Percentiles rank a stretch among this genome's conserved stretches.
These are phyloP conservation scores for Melanogrammus aeglefinus DNA, from an alignment of 2,797 vertebrate genomes.

Conservation along the genomic window DNA sequence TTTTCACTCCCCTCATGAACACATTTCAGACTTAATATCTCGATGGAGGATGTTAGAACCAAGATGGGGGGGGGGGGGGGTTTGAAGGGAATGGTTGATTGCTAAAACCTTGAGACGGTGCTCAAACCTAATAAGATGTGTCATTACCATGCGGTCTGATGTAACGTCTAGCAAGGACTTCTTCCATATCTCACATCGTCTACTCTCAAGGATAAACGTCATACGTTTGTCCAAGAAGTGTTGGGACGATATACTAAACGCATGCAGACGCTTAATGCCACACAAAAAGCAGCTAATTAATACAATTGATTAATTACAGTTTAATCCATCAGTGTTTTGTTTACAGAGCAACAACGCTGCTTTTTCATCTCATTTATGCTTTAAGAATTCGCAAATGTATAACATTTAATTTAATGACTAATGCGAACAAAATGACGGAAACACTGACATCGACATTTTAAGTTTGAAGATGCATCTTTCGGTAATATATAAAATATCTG, in stretches of 20 bases:
- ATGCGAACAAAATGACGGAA: slow-evolving; percentile 6
- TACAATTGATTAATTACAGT: neutral
- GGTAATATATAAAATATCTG: slow-evolving; percentile 14
- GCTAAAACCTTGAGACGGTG: neutral
- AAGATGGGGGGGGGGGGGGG: too few species aligned
- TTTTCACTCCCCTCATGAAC: neutral
- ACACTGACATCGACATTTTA: slow-evolving; percentile 20
- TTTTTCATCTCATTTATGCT: neutral
- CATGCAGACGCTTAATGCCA: neutral
- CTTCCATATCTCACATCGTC: neutral
- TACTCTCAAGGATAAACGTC: neutral
- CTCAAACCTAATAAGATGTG: neutral
- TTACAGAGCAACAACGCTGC: neutral
- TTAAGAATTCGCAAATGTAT: neutral
- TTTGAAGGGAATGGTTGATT: neutral
- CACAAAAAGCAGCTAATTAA: neutral
- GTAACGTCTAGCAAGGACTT: neutral
- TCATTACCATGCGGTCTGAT: neutral
- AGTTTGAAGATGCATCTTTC: neutral
- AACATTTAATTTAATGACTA: neutral
- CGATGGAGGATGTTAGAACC: neutral
- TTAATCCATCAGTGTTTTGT: neutral
- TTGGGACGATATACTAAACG: neutral
- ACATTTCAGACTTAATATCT: neutral
- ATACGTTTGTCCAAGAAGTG: neutral